phyloP scores from a whole-genome alignment of 2,888 invertebrate genomes.

The Agrenia bidenticulata region DNA sequence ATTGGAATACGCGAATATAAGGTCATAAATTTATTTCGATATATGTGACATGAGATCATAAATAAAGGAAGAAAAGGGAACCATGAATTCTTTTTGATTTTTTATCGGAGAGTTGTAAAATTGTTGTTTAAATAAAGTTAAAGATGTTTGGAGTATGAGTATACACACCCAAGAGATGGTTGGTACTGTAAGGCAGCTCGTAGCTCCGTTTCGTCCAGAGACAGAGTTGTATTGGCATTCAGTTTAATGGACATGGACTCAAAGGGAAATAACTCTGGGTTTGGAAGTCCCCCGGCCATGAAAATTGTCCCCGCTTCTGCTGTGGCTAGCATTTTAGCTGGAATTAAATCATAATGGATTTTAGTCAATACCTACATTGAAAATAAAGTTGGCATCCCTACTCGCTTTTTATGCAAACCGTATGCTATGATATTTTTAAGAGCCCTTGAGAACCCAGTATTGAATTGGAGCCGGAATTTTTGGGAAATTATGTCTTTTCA shows the following conservation, averaged over 20 bases:
- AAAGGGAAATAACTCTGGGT: constrained; percentile 71
- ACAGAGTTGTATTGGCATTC: constrained; percentile 61
- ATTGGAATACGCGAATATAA: no score
- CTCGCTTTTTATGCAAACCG: background rate
- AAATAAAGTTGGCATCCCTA: no score
- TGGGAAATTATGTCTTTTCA: no score
- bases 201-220: constrained; percentile 64
- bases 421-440: background rate
- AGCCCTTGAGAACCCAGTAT: background rate
- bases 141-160: no score
- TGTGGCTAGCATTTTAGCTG: no score
- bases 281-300: constrained; percentile 71
- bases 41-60: no score
- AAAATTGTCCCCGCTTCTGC: constrained; percentile 53
- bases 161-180: constrained; percentile 74
- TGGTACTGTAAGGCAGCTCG: constrained; percentile 72
- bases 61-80: no score
- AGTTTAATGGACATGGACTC: constrained; percentile 64
- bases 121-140: no score
- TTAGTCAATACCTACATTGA: no score
- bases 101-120: background rate
- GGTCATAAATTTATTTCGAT: no score
- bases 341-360: no score
- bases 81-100: background rate
- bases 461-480: background rate